Evolutionary conservation across 1,140 invertebrate species (phyloP), one percentile per base, ranked within the genome.

Genomic region (Ectropis grisescens): DNA sequence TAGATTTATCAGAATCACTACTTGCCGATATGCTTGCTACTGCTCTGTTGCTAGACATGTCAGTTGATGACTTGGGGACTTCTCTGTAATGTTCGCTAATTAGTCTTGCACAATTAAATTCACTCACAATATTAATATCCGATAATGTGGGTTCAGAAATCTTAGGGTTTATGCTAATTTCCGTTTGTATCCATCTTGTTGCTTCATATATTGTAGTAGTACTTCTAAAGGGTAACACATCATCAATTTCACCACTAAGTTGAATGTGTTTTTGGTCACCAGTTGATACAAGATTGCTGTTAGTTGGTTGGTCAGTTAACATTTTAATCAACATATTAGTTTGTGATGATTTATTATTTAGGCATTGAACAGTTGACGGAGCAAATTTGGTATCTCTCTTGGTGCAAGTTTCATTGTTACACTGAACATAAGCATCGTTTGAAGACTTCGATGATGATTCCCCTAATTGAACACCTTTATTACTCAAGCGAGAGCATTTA

Each of bases 131-230:
- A 33, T 49, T 58, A n/a, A 80, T 64, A 42, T 78, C 70, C 30
- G 59, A 56, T 37, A 78, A 40, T 15, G 48, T 58, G 3, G 70
- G 70, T 40, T 76, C 65, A 9, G 72, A 59, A 40, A 74, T 65
- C 38, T 58, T 67, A 11, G 76, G 70, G 43, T 81, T 48, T 19
- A 78, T 69, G 35, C 67, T 76, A 11, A 81, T 68, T 46, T 76
- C 67, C 25, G 75, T 81, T 58, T 81, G 75, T 8, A 65, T 37
- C 8, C 44, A 66, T 45, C 64, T 58, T 12, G 59, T 61, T 12
- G 49, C 56, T 46, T 72, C 67, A 37, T 54, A 45, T 15, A 65
- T 28, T 14, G 40, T 36, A 22, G 12, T n/a, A n/a, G n/a, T n/a
- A n/a, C n/a, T n/a, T n/a, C n/a, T n/a, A n/a, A n/a, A n/a, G n/a